A percentile compares a stretch with the other conserved stretches of the same genome.
Evolutionary conservation across 2,888 invertebrate species (phyloP).

Genomic region (Drymonia ruficornis): DNA sequence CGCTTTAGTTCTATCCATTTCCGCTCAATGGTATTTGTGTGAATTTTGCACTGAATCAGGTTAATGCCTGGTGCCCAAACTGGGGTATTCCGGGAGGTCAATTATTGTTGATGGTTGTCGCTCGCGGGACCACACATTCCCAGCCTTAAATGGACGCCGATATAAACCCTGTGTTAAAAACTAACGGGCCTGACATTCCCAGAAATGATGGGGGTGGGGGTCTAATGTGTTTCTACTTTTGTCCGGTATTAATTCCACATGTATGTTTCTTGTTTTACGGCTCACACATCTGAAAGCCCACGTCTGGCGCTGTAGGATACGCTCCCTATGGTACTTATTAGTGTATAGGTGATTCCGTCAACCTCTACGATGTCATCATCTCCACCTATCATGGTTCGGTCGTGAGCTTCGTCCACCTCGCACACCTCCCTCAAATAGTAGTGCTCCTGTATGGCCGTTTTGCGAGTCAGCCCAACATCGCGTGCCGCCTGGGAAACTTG

Average conservation of each 20-base stretch:
- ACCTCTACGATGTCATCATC: slow-evolving; percentile 7
- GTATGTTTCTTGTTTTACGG: slow-evolving; percentile 5
- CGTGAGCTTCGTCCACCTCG: slow-evolving; percentile 11
- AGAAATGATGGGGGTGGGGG: slow-evolving; percentile 7
- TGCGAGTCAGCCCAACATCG: too few species aligned
- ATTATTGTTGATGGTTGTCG: slow-evolving; percentile 4
- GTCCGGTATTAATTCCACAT: slow-evolving; percentile 6
- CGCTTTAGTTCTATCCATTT: slow-evolving; percentile 22
- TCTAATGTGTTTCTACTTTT: slow-evolving; percentile 13
- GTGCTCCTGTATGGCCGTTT: too few species aligned
- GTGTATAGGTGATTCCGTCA: slow-evolving; percentile 1
- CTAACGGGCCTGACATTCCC: slow-evolving; percentile 1
- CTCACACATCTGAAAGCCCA: slow-evolving; percentile 12
- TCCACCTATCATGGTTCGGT: slow-evolving; percentile 9
- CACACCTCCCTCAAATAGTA: slow-evolving; percentile 9
- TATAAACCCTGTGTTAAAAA: not conserved
- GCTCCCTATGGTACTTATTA: slow-evolving; percentile 10
- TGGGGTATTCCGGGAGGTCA: slow-evolving; percentile 1
- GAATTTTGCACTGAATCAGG: slow-evolving; percentile 2
- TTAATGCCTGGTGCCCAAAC: not conserved
- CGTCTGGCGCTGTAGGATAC: slow-evolving; percentile 11
- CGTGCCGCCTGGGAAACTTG: too few species aligned
- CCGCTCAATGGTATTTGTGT: slow-evolving; percentile 13
- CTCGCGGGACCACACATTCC: slow-evolving; percentile 3
- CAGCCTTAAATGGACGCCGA: slow-evolving; percentile 4